These are phyloP conservation scores for Pissodes strobi DNA, from an alignment of 1,140 invertebrate species.

Conservation along the genomic window DNA sequence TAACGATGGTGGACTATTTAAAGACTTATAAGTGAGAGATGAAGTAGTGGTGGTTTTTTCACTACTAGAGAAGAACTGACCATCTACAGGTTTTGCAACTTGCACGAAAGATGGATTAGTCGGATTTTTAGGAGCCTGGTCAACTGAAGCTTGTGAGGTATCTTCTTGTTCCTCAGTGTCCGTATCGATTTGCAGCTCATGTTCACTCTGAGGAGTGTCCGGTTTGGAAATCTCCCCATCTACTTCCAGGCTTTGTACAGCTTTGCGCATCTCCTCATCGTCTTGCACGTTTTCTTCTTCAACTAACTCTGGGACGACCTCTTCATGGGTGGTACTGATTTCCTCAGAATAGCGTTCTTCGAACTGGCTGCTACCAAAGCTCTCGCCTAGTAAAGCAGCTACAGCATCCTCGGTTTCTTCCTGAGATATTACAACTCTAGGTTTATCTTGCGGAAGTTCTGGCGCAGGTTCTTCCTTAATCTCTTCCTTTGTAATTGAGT, in stretches of 20 bases:
- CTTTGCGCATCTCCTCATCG: conserved; percentile 77
- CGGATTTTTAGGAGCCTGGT: conserved; percentile 58
- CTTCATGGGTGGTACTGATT: conserved; percentile 49
- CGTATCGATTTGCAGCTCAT: conserved; percentile 83
- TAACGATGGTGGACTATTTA: conserved; percentile 51
- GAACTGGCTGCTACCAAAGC: conserved; percentile 67
- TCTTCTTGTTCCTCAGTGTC: conserved; percentile 73
- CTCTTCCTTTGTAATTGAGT: conserved; percentile 55
- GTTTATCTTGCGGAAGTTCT: conserved; percentile 67
- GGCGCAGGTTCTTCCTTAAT: conserved; percentile 39
- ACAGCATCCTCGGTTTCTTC: conserved; percentile 92
- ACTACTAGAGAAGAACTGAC: conserved; percentile 39
- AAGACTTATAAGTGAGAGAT: conserved; percentile 23
- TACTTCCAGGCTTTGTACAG: conserved; percentile 74
- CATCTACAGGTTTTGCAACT: conserved; percentile 61
- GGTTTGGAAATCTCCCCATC: conserved; percentile 78
- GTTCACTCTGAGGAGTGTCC: conserved; percentile 82
- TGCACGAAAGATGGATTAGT: conserved; percentile 59
- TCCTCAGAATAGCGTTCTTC: conserved; percentile 57
- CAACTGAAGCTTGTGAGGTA: conserved; percentile 47
- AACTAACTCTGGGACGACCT: conserved; percentile 54
- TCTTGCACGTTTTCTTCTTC: conserved; percentile 67
- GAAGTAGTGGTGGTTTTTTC: conserved; percentile 32
- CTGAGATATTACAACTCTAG: conserved; percentile 82
- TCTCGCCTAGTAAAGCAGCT: conserved; percentile 81